These are phyloP conservation scores for Hippolais icterina DNA, from an alignment of 2,113 vertebrate species.

Conservation along the genomic window DNA sequence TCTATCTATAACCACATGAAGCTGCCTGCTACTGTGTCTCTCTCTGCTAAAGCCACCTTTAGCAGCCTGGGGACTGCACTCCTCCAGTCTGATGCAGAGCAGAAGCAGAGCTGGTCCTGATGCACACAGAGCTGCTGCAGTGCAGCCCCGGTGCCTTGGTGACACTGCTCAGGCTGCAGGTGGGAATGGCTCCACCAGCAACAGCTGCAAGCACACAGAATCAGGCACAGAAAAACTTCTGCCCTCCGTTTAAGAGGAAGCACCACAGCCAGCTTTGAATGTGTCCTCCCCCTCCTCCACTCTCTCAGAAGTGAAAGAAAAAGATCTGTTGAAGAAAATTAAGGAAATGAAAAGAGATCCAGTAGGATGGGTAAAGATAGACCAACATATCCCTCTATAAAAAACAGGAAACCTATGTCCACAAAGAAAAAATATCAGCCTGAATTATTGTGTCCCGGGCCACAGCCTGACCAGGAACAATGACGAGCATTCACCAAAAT, in stretches of 20 bases:
- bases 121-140: not conserved
- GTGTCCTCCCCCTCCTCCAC: not conserved
- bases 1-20: not conserved
- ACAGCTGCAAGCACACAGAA: not conserved
- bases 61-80: not conserved
- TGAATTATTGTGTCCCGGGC: not conserved
- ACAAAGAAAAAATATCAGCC: not conserved
- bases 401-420: not conserved
- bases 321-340: not conserved
- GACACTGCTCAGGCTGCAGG: not conserved
- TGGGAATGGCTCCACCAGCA: not conserved
- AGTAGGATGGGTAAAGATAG: not conserved
- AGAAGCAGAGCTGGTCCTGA: not conserved
- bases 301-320: not conserved
- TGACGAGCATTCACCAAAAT: not conserved
- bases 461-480: not conserved
- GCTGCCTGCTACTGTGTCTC: not conserved
- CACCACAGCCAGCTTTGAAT: not conserved
- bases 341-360: not conserved
- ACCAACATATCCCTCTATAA: rapidly evolving
- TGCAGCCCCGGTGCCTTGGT: not conserved
- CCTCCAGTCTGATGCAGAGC: not conserved
- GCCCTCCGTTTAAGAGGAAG: not conserved
- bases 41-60: not conserved
- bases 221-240: not conserved